A percentile compares a stretch with the other conserved stretches of the same genome.
Conservation (phyloP, 2,797 vertebrate genomes). For the Leucoraja ocellata region DNA sequence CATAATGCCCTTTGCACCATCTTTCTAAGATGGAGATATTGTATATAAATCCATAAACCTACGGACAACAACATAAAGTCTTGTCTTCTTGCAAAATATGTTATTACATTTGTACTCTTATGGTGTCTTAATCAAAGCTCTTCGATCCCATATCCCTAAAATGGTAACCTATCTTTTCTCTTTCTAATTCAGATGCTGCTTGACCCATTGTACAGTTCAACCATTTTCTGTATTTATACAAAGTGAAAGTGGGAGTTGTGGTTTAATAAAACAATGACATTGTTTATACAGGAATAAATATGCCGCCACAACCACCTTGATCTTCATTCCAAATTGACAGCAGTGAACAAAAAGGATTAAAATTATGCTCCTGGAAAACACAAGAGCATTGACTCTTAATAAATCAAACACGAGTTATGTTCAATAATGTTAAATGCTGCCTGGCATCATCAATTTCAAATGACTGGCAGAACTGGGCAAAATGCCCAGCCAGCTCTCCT, state of each 20-base stretch:
- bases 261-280: slow-evolving; percentile 26
- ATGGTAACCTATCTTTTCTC: background rate
- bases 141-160: background rate
- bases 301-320: background rate
- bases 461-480: slow-evolving; percentile 34
- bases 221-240: background rate
- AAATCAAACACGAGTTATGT: slow-evolving; percentile 19
- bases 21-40: background rate
- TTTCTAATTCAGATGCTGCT: background rate
- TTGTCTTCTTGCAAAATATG: background rate
- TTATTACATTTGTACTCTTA: background rate
- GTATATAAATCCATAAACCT: background rate
- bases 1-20: background rate
- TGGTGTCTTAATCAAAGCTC: background rate
- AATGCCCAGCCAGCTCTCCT: slow-evolving; percentile 12
- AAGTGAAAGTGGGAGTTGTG: background rate
- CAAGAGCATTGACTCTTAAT: background rate
- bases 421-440: slow-evolving; percentile 23
- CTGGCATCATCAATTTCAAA: slow-evolving; percentile 28
- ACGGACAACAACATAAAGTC: background rate
- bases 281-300: background rate
- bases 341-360: background rate
- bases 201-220: background rate
- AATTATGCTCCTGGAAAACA: slow-evolving; percentile 6
- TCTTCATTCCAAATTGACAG: background rate